phyloP scores from a whole-genome alignment of 1,140 invertebrate genomes.

The Dryas iulia region DNA sequence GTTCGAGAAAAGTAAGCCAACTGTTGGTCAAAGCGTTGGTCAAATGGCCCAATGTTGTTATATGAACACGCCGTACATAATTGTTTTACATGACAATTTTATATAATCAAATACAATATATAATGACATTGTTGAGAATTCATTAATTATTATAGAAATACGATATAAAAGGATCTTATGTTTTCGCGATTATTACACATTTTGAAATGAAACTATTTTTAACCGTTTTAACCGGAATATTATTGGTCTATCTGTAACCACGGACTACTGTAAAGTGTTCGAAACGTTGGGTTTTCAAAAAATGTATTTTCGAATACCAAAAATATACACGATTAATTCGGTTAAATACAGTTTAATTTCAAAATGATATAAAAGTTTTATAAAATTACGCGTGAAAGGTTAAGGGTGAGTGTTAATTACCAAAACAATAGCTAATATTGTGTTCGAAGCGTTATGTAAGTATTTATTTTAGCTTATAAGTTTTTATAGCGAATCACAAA shows the following conservation, averaged over 20 bases:
- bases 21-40: background rate
- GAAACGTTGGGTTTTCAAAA: no score
- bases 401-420: conserved; percentile 7
- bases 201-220: no score
- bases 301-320: no score
- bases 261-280: no score
- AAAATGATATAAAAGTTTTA: background rate
- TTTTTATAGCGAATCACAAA: conserved; percentile 32
- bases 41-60: background rate
- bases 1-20: no score
- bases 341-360: no score
- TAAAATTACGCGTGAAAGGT: background rate
- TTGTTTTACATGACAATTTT: background rate
- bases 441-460: conserved; percentile 53
- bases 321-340: no score
- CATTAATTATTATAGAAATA: background rate
- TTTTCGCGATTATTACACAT: no score
- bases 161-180: no score
- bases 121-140: background rate
- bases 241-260: no score
- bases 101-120: background rate
- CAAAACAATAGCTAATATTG: conserved; percentile 29
- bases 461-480: conserved; percentile 64
- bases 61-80: background rate
- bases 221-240: no score